A percentile compares a stretch with the other conserved stretches of the same genome.
Evolutionary conservation across 2,888 invertebrate species (phyloP).

Genomic region (Heliconius sara): DNA sequence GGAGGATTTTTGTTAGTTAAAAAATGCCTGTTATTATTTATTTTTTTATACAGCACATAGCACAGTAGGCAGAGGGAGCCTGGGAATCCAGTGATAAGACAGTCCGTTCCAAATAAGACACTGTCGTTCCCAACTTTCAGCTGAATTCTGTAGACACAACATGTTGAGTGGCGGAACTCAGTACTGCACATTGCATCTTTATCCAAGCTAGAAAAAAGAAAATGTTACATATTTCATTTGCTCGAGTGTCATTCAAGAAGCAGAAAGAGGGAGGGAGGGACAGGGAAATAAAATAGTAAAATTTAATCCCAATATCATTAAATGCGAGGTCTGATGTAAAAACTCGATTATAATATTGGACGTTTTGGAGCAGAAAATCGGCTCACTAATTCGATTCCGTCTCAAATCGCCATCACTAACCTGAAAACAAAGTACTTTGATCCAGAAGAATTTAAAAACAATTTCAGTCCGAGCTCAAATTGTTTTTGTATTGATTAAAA

Average conservation of each 20-base stretch:
- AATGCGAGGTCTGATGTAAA: background rate
- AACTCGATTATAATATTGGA: constrained; percentile 2
- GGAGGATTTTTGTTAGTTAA: no score
- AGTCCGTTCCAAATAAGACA: no score
- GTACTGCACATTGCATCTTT: background rate
- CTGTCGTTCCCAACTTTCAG: background rate
- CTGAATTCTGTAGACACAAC: background rate
- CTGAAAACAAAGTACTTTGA: constrained; percentile 11
- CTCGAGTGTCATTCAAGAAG: background rate
- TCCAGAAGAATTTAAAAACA: constrained; percentile 12
- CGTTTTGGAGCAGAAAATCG: constrained; percentile 6
- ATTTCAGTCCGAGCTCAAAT: background rate
- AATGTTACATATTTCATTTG: background rate
- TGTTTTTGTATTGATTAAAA: constrained; percentile 4
- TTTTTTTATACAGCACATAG: no score
- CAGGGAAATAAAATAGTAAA: background rate
- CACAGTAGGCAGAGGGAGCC: no score
- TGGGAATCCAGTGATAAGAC: no score
- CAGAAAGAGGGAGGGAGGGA: background rate
- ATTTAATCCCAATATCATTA: background rate
- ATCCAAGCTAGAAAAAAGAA: background rate
- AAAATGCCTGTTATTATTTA: no score
- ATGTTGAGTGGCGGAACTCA: background rate
- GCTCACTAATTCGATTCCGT: constrained; percentile 12
- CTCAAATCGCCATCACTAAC: constrained; percentile 5